Evolutionary conservation across 2,113 vertebrate species (phyloP), one percentile per base, ranked within the genome.

Genomic region (Cyanoramphus novaezelandiae): DNA sequence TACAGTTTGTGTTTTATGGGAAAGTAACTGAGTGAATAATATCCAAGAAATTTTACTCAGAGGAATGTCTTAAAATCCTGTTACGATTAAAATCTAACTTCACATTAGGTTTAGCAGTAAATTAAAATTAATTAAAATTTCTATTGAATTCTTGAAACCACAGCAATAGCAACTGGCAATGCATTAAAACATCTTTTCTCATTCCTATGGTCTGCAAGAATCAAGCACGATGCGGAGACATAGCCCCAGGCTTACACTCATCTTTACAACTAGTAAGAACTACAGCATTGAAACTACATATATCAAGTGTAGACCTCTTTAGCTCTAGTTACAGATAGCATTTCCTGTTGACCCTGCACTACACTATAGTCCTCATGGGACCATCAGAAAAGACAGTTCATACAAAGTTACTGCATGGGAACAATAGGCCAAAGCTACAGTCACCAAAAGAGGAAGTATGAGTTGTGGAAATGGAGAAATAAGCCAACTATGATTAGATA

Each of bases 391-490:
- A 95, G 70, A 86, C 6, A 53, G 76, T 69, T 92, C n/a, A 27
- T 76, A 94, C 39, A 15, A 63, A 78, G 74, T 82, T 86, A 84
- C 81, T 84, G 70, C 81, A 94, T 82, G 81, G 77, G 44, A 95
- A 91, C 1, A 6, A 92, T 9, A 97, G 88, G 93, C 92, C 83
- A 69, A 95, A 96, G 96, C 94, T 95, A 87, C 81, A 96, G 86
- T 83, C 89, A 95, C 63, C 91, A 60, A 52, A 95, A 91, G 96
- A 92, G 71, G 67, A 95, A 95, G 65, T 49, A 97, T 97, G 95
- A 97, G 77, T 95, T 87, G 95, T 95, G 96, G 68, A 95, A 96
- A 97, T 96, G 96, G 88, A 96, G 93, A 95, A 97, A 91, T 88
- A 95, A 96, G 94, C 68, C 94, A 93, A 91, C 86, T 67, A 50